Conservation (phyloP, 2,113 vertebrate species). For the Lagopus muta region DNA sequence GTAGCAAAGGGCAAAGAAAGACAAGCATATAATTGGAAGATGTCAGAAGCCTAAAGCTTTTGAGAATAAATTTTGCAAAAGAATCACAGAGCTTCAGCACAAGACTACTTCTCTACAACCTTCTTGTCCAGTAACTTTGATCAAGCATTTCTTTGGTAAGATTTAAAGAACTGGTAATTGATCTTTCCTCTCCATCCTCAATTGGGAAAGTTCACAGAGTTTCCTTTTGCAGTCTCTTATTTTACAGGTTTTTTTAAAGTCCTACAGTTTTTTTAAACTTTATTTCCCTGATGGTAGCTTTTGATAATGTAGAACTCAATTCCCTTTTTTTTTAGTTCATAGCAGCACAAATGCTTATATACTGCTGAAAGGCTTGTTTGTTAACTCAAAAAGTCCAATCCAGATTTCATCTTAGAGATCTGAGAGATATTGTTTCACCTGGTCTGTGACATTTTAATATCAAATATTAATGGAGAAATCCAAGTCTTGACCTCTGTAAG, state of each 20-base stretch:
- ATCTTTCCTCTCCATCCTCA: not conserved
- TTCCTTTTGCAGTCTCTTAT: not conserved
- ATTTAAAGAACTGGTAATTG: not conserved
- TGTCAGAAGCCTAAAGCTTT: too few species aligned
- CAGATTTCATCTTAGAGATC: not conserved
- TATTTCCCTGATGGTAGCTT: not conserved
- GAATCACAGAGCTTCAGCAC: too few species aligned
- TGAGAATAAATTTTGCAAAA: too few species aligned
- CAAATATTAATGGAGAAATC: not conserved
- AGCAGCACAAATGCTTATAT: not conserved
- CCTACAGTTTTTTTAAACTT: not conserved
- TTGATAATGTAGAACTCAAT: not conserved
- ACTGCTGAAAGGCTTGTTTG: not conserved
- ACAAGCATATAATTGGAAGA: too few species aligned
- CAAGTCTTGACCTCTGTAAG: fast-evolving
- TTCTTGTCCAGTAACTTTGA: slow-evolving; percentile 18
- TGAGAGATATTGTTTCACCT: not conserved
- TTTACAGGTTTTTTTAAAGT: not conserved
- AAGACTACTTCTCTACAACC: not conserved
- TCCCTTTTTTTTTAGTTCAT: not conserved
- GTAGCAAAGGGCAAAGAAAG: too few species aligned
- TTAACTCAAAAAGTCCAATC: not conserved
- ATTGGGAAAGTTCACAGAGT: not conserved
- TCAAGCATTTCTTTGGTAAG: not conserved
- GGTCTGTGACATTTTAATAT: not conserved